Evolutionary conservation across 2,888 invertebrate species (phyloP).

Genomic region (Odontomyia ornata): DNA sequence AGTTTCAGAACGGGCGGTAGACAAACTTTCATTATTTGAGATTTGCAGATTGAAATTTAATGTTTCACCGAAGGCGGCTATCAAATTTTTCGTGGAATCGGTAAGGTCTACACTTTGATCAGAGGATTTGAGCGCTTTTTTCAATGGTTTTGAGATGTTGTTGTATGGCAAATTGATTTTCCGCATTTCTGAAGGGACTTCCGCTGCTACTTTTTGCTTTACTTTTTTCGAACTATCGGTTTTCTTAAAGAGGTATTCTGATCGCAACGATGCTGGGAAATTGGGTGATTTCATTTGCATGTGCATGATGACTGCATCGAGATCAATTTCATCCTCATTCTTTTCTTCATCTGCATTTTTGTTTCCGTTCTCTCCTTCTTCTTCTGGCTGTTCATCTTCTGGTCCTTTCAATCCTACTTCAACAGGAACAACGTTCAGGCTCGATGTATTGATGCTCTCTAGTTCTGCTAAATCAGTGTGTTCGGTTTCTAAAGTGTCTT

Average conservation of each 20-base stretch:
- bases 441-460: neutral
- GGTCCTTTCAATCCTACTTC: neutral
- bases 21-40: neutral
- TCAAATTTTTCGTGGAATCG: neutral
- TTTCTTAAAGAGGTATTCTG: neutral
- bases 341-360: neutral
- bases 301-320: neutral
- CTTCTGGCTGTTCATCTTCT: neutral
- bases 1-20: neutral
- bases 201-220: neutral
- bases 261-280: neutral
- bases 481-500: neutral
- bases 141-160: neutral
- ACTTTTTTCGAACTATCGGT: neutral
- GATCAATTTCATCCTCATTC: neutral
- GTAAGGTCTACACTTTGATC: neutral
- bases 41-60: neutral
- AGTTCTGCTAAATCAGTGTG: neutral
- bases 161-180: neutral
- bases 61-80: neutral
- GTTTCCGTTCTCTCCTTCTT: neutral
- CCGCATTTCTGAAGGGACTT: conserved; percentile 9
- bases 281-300: neutral
- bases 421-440: neutral
- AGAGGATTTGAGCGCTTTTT: neutral